Evolutionary conservation across 2,888 invertebrate species (phyloP).

Genomic region (Phragmatobia fuliginosa): DNA sequence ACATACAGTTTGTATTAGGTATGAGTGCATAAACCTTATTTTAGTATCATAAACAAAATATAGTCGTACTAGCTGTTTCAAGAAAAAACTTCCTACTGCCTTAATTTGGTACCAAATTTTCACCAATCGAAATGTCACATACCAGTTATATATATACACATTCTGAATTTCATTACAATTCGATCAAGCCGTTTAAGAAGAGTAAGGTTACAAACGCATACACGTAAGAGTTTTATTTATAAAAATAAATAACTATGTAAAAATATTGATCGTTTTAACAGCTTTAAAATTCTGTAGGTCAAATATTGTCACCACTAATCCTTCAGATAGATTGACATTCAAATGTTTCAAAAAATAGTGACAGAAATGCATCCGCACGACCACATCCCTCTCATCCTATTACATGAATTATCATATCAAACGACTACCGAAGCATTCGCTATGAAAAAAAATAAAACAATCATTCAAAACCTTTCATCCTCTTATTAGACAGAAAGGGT

Average conservation of each 20-base stretch:
- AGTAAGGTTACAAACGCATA: too few species aligned
- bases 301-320: constrained; percentile 3
- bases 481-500: constrained; percentile 81
- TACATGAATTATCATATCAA: constrained; percentile 84
- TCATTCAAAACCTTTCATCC: constrained; percentile 81
- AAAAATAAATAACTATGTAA: not conserved
- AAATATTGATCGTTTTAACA: not conserved
- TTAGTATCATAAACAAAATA: not conserved
- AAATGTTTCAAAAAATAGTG: constrained; percentile 62
- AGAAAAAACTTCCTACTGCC: too few species aligned
- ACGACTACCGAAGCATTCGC: constrained; percentile 74
- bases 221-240: too few species aligned
- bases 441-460: constrained; percentile 72
- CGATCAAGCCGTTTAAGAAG: too few species aligned
- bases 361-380: constrained; percentile 77
- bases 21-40: not conserved
- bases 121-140: too few species aligned
- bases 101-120: too few species aligned
- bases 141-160: too few species aligned
- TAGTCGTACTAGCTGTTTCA: too few species aligned
- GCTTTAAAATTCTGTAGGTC: not conserved
- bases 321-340: constrained; percentile 35
- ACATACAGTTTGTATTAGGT: not conserved
- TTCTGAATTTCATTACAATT: too few species aligned
- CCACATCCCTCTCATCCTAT: constrained; percentile 70